Base-by-base conservation (phyloP, 1,140 invertebrate genomes). In the Heterodera schachtii region DNA sequence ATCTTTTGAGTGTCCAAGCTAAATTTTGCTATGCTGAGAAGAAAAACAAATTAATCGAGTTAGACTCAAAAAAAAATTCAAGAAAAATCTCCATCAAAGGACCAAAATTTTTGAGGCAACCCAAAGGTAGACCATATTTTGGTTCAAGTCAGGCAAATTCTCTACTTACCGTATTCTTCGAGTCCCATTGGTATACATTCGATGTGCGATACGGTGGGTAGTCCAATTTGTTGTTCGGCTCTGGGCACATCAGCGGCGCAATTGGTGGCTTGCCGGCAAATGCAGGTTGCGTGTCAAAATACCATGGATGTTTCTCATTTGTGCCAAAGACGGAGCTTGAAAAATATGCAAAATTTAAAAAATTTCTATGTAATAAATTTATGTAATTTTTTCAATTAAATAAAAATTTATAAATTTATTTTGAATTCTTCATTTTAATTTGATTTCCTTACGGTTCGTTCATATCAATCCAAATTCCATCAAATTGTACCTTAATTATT, bases 371-470 rank as follows among this genome's bases (percentile, higher is more conserved):
- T 31, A 31, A 52, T 52, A 8, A 52, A 52, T 52, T 52, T 6
- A 52, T 52, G 6, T 52, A 8, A 0, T 52, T 52, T 52, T 52
- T 11, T 52, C 49, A 52, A 8, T 52, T 31, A 31, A 31, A 31
- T n/a, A 31, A 0, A 31, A 31, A 31, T 31, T 31, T 31, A 31
- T 31, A n/a, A n/a, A n/a, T n/a, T n/a, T n/a, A n/a, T 31, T 31
- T 31, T 31, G 31, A 31, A 31, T 31, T 31, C 31, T 31, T 31
- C 31, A 31, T 31, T 31, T 31, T 31, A 31, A 31, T 31, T 31
- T 31, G 31, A 31, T 31, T 52, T 82, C 87, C 70, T 87, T 86
- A 85, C n/a, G 87, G 87, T 77, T 89, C 87, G 43, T 85, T 87
- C 84, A 85, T 85, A 47, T 86, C 85, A 66, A 86, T 85, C 85